A percentile compares a stretch with the other conserved stretches of the same genome.
Conservation (phyloP, 2,113 vertebrate genomes). For the Paradoxurus hermaphroditus region DNA sequence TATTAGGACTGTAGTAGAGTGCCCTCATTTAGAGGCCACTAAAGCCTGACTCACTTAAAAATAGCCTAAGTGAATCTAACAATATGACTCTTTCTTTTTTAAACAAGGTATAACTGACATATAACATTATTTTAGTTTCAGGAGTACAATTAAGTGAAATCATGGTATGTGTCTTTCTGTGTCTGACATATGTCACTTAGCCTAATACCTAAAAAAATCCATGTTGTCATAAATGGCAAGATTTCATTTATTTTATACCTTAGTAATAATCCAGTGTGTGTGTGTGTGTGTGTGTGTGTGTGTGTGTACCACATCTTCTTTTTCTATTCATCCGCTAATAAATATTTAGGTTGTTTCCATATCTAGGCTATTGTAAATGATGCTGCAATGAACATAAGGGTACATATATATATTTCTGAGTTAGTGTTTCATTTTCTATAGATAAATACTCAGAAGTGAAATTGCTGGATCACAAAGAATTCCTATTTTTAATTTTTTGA, state of each 20-base stretch:
- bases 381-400: not conserved
- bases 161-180: not conserved
- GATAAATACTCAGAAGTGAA: not conserved
- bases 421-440: not conserved
- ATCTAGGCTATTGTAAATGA: not conserved
- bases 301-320: not conserved
- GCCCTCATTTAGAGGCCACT: not conserved
- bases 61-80: not conserved
- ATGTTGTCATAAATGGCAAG: not conserved
- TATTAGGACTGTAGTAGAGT: not conserved
- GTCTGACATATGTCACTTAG: not conserved
- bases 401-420: not conserved
- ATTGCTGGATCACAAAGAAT: not conserved
- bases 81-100: not conserved
- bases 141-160: not conserved
- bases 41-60: slow-evolving; percentile 8
- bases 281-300: not conserved
- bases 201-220: not conserved
- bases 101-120: not conserved
- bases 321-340: not conserved
- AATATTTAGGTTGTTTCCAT: not conserved
- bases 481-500: not conserved
- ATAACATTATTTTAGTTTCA: not conserved
- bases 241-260: not conserved
- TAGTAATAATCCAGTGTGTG: not conserved